phyloP scores from a whole-genome alignment of 2,797 vertebrate genomes.

The Sebastes ruberrimus region DNA sequence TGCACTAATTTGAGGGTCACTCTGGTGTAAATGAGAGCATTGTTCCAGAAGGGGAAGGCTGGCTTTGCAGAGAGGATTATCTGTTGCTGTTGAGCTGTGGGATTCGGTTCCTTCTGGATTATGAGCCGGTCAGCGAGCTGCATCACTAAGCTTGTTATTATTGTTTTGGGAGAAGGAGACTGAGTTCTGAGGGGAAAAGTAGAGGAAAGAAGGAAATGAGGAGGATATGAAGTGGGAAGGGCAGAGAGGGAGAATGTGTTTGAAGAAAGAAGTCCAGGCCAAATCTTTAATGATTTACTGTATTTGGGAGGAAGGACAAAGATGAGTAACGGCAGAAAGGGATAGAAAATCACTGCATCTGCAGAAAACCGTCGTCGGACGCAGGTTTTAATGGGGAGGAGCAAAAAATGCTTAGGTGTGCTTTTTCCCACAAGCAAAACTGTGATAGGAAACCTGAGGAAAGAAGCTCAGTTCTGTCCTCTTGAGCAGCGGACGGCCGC shows the following conservation, averaged over 20 bases:
- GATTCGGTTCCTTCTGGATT: slow-evolving; percentile 73
- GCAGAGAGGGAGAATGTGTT: background rate
- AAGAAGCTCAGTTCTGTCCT: slow-evolving; percentile 42
- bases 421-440: slow-evolving; percentile 12
- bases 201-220: slow-evolving; percentile 18
- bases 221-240: background rate
- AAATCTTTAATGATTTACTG: slow-evolving; percentile 45
- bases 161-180: slow-evolving; percentile 70
- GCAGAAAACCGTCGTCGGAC: slow-evolving; percentile 56
- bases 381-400: slow-evolving; percentile 56
- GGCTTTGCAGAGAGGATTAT: slow-evolving; percentile 81
- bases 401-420: slow-evolving; percentile 52
- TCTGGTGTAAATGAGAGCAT: slow-evolving; percentile 77
- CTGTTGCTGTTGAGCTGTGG: slow-evolving; percentile 74
- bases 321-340: slow-evolving; percentile 37
- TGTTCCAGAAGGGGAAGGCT: slow-evolving; percentile 75
- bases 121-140: slow-evolving; percentile 78
- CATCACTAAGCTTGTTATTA: slow-evolving; percentile 80
- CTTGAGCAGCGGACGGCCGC: background rate
- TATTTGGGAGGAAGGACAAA: slow-evolving; percentile 45
- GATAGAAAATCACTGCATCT: slow-evolving; percentile 66
- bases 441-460: slow-evolving; percentile 53
- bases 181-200: slow-evolving; percentile 23
- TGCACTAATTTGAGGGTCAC: slow-evolving; percentile 61
- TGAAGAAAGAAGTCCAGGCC: slow-evolving; percentile 11